phyloP scores from a whole-genome alignment of 2,797 vertebrate species.

The Falco berigora region DNA sequence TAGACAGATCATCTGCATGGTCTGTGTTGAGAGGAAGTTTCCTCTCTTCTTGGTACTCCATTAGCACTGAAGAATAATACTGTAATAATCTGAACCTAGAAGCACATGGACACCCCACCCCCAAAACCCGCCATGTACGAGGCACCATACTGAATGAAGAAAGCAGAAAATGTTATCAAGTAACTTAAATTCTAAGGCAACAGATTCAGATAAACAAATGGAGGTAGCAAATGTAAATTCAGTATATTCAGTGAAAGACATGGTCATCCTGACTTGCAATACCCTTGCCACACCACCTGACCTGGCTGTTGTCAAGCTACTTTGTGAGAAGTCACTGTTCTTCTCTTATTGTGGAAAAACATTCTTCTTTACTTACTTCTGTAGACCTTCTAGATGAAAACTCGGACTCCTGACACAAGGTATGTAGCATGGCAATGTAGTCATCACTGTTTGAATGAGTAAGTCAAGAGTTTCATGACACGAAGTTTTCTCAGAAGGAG shows the following conservation, averaged over 20 bases:
- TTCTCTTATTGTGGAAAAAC: neutral
- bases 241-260: neutral
- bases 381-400: neutral
- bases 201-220: neutral
- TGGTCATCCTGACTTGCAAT: neutral
- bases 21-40: neutral
- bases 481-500: neutral
- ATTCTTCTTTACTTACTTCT: neutral
- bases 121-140: fast-evolving
- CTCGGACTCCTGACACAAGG: neutral
- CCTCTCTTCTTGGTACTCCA: neutral
- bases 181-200: neutral
- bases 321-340: neutral
- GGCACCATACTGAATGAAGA: neutral
- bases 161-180: neutral
- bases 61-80: neutral
- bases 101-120: fast-evolving
- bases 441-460: neutral
- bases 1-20: neutral
- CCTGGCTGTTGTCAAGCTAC: neutral
- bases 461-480: neutral
- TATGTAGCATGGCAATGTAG: neutral
- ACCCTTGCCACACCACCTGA: neutral
- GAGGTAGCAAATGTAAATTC: neutral
- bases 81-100: neutral